Evolutionary conservation across 2,888 invertebrate genomes (phyloP), one percentile per base, ranked within the genome.

Genomic region (Ernsta delagoae): DNA sequence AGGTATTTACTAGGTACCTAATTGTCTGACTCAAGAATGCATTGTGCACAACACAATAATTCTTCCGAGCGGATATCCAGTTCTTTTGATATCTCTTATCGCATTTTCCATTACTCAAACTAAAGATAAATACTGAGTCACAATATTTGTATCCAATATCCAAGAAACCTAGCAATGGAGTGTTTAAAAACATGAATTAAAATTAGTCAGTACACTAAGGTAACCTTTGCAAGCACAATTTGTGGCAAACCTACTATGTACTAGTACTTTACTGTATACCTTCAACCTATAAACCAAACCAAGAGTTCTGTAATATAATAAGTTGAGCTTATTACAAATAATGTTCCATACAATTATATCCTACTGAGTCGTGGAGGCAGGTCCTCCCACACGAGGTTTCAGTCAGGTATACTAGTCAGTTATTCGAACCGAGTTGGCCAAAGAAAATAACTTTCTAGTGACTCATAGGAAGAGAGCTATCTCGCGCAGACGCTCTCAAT

Each of bases 391-490:
- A 80, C 83, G 76, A 75, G 75, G 75, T 73, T 80, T 78, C 78
- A 81, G 78, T 76, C 78, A 80, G 78, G 78, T 78, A 78, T 73
- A 81, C 75, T 78, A 75, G 83, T 83, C 74, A 88, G 84, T 84
- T 89, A 87, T 87, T 84, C 82, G 84, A 85, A 87, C 85, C 87
- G 85, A 90, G 86, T 90, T 88, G 86, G 84, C 83, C 84, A 83
- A 85, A 87, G 89, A 89, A 88, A 88, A 91, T 92, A 79, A 89
- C 92, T 93, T 92, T 92, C 92, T 92, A 92, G 88, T 93, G 92
- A 93, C 83, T 93, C 92, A 93, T 91, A 92, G 92, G 92, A 93
- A 92, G 92, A 90, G 90, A 90, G 89, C 90, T 89, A 92, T 92
- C 92, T 89, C 81, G 85, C 83, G 78, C 92, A 92, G 92, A 92